A percentile compares a stretch with the other conserved stretches of the same genome.
These are phyloP conservation scores for Menidia menidia DNA, from an alignment of 2,797 vertebrate species.

Conservation along the genomic window DNA sequence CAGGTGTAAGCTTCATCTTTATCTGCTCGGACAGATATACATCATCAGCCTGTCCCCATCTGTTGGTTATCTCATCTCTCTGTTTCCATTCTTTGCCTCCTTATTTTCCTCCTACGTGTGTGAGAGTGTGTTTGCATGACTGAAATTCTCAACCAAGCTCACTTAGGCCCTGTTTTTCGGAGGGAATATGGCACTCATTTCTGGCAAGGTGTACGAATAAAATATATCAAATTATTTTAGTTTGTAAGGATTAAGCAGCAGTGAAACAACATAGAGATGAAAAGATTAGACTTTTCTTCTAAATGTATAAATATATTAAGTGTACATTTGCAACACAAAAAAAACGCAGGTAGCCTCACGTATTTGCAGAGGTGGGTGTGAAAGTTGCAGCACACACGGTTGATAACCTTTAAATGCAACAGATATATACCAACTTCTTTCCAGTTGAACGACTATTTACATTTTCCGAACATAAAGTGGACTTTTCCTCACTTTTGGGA, in stretches of 20 bases:
- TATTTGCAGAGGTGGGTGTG: constrained; percentile 6
- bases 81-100: constrained; percentile 10
- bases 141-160: constrained; percentile 35
- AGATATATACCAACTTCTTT: not conserved
- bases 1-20: constrained; percentile 55
- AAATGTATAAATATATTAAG: not conserved
- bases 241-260: constrained; percentile 1
- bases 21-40: constrained; percentile 35
- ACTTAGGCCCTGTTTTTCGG: constrained; percentile 32
- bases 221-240: not conserved
- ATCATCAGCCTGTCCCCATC: constrained; percentile 34
- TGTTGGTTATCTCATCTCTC: constrained; percentile 33
- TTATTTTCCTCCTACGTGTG: constrained; percentile 21
- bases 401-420: constrained; percentile 16
- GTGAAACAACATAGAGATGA: not conserved
- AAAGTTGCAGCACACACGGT: constrained; percentile 28
- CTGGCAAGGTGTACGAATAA: not conserved
- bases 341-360: no score
- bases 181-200: constrained; percentile 7
- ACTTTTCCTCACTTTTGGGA: not conserved
- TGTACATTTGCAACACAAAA: no score
- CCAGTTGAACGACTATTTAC: not conserved
- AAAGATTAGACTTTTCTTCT: no score
- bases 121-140: constrained; percentile 7
- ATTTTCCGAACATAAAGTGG: not conserved